Evolutionary conservation across 2,888 invertebrate species (phyloP).

Genomic region (Cataglyphis albicans): DNA sequence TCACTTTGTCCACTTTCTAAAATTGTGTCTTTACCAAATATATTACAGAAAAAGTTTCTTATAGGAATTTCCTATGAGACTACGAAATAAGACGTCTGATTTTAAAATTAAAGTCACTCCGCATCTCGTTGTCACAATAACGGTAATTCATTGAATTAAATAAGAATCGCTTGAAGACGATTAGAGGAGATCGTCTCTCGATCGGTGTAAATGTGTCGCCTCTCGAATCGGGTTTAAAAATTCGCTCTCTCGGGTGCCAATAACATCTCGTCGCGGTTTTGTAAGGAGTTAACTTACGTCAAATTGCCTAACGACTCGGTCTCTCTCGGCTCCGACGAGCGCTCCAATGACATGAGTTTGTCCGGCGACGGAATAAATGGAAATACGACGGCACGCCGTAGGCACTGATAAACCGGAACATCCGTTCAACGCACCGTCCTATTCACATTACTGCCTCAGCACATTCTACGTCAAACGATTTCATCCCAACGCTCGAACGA

Average conservation of each 20-base stretch:
- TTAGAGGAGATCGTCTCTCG: constrained; percentile 13
- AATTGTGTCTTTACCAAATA: neutral
- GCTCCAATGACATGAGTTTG: constrained; percentile 81
- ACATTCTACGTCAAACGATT: constrained; percentile 69
- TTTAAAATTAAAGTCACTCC: constrained; percentile 27
- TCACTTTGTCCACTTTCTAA: neutral
- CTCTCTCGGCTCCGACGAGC: constrained; percentile 77
- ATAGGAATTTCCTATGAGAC: neutral
- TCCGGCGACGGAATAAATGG: constrained; percentile 83
- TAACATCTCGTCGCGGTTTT: constrained; percentile 49
- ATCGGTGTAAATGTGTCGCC: constrained; percentile 19
- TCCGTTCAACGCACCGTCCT: constrained; percentile 71
- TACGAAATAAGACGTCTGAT: neutral
- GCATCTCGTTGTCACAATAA: constrained; percentile 15
- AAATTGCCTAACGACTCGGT: constrained; percentile 78
- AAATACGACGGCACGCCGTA: constrained; percentile 78
- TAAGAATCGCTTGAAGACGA: constrained; percentile 25
- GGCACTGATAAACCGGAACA: constrained; percentile 81
- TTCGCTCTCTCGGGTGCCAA: constrained; percentile 33
- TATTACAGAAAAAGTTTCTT: no score
- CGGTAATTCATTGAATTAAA: constrained; percentile 47
- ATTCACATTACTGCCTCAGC: constrained; percentile 55
- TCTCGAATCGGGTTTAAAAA: constrained; percentile 36
- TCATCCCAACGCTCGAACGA: constrained; percentile 63
- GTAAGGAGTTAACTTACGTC: constrained; percentile 46